Evolutionary conservation across 2,888 invertebrate genomes (phyloP).

Genomic region (Phymatocera aterrima): DNA sequence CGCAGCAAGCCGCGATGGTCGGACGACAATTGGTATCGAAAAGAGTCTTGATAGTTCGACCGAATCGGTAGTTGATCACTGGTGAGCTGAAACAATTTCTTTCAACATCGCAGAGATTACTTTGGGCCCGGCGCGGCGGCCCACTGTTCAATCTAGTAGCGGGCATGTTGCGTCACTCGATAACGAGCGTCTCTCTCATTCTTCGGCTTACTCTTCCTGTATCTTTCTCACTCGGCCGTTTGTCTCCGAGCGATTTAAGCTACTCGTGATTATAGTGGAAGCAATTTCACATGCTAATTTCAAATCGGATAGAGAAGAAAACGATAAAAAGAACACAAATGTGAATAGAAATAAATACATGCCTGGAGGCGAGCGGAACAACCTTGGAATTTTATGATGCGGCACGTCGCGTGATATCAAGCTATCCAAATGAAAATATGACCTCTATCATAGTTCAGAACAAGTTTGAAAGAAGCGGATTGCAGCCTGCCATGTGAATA

Average conservation of each 20-base stretch:
- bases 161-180: slow-evolving; percentile 6
- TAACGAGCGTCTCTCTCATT: slow-evolving; percentile 29
- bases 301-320: neutral
- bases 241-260: slow-evolving; percentile 34
- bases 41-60: neutral
- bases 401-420: slow-evolving; percentile 17
- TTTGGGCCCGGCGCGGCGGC: slow-evolving; percentile 19
- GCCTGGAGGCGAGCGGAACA: slow-evolving; percentile 35
- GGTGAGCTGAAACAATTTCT: slow-evolving; percentile 35
- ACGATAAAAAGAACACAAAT: neutral
- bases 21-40: slow-evolving; percentile 3
- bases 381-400: slow-evolving; percentile 43
- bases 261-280: slow-evolving; percentile 36
- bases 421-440: slow-evolving; percentile 15
- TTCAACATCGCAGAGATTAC: slow-evolving; percentile 9
- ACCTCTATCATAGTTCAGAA: neutral
- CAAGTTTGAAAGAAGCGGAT: slow-evolving; percentile 2
- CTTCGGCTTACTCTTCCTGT: slow-evolving; percentile 27
- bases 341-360: neutral
- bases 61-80: neutral
- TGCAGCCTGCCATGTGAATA: neutral
- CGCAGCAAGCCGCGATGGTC: neutral
- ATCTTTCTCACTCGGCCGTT: slow-evolving; percentile 34
- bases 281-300: slow-evolving; percentile 43
- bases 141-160: slow-evolving; percentile 31